Base-by-base conservation (phyloP, 2,797 vertebrate species). In the Sarcophilus harrisii region DNA sequence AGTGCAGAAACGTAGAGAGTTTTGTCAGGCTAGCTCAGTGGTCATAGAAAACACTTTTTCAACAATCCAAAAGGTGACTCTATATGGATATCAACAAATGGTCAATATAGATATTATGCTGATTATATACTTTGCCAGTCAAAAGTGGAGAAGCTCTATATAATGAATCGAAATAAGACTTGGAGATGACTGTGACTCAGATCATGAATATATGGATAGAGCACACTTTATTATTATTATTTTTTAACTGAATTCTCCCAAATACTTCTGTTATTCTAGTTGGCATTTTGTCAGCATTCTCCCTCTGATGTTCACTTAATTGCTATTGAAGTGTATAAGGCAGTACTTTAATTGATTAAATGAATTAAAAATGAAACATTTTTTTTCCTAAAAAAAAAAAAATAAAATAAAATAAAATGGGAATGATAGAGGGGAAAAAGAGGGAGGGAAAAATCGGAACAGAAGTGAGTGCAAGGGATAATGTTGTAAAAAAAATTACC, bases 261-360 rank as follows among this genome's bases (percentile, higher is more conserved):
- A 91, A 73, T 90, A 45, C 12, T 52, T 0, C 32, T 90, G 38
- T 54, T 93, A 87, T 92, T 97, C 73, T 92, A 27, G 92, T 92
- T 92, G 90, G 28, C 13, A 38, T 73, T 73, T 73, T 16, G 6
- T 73, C 32, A 2, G 6, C n/a, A 73, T 73, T 18, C 32, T 73
- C 5, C 62, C 5, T 73, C 32, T 38, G 32, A 38, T 14, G 18
- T n/a, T 73, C 32, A n/a, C 1, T 38, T 32, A 73, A 18, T 73
- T 73, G n/a, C 32, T 66, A 66, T 66, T 66, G 32, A 66, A 32
- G 32, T 18, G 32, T 66, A n/a, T 66, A 73, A 73, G 62, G 32
- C 16, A 73, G 62, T 38, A 5, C 38, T 14, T 73, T n/a, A 73
- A 14, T 38, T 73, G 14, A n/a, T n/a, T 73, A 73, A 73, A 73